These are phyloP conservation scores for Abramis brama DNA, from an alignment of 2,113 vertebrate species.

Conservation along the genomic window DNA sequence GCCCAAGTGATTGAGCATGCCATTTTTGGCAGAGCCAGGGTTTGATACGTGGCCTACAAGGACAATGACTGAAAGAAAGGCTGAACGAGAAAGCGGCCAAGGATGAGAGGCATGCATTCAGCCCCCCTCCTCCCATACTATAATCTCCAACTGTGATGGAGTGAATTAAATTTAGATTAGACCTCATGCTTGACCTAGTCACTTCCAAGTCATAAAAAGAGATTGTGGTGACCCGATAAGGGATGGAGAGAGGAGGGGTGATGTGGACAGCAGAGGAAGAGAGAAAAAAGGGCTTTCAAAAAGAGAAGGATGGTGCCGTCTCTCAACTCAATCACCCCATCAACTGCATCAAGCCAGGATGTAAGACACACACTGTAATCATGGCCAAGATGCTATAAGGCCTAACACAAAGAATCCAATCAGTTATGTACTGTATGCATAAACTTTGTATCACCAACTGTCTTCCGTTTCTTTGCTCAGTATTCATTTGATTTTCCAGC, in stretches of 20 bases:
- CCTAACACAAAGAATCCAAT: background rate
- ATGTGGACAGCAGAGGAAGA: background rate
- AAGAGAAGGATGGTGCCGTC: background rate
- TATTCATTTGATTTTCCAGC: background rate
- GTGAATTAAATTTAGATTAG: conserved; percentile 68
- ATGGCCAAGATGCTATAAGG: background rate
- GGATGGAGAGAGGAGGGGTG: background rate
- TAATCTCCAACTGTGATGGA: conserved; percentile 46
- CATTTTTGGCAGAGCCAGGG: conserved; percentile 29
- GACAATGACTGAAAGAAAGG: conserved; percentile 10
- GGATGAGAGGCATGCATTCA: background rate
- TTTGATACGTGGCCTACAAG: conserved; percentile 27
- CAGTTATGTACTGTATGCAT: background rate
- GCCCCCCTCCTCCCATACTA: background rate
- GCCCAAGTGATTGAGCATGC: background rate
- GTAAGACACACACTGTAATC: background rate
- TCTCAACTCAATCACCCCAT: conserved; percentile 22
- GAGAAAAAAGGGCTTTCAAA: conserved; percentile 6
- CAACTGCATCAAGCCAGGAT: background rate
- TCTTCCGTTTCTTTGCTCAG: background rate
- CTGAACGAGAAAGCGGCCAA: background rate
- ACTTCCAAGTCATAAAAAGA: conserved; percentile 62
- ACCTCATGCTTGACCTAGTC: conserved; percentile 64
- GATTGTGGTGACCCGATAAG: conserved; percentile 54
- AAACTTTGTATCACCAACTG: background rate